Base-by-base conservation (phyloP, 2,888 invertebrate species). In the Gymnoscelis rufifasciata region DNA sequence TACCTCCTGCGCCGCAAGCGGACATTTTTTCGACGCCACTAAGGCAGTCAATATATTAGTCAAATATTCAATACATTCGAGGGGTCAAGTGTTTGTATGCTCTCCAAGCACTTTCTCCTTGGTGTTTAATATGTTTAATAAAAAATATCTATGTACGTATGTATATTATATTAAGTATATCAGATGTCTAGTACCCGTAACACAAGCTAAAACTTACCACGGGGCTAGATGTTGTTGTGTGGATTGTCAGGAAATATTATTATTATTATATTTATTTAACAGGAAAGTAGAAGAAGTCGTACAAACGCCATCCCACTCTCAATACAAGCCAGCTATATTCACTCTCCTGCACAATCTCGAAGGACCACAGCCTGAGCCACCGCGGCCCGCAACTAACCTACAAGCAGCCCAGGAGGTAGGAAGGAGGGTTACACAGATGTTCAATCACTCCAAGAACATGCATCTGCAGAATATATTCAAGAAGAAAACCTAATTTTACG, bases 381-480 rank as follows among this genome's bases (percentile, higher is more conserved):
- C 74, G 1, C 63, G 68, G 0, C 68, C 71, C 1, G 54, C 70
- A 2, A 52, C 76, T 47, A 79, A 80, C 65, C 61, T 80, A 1
- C 77, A 77, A 2, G 63, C 83, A 0, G 88, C 86, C 1, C 83
- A 86, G 26, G 86, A 88, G 39, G 88, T 88, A 1, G 87, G 87
- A 38, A 57, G 89, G 5, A 57, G 88, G 1, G 84, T 89, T 56
- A 78, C 89, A 14, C 86, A 84, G 43, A 88, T 89, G 62, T 87
- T 89, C 68, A 83, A 88, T 35, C 81, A 86, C 12, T 83, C 84
- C 33, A 89, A 88, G 50, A 87, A 87, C 39, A 88, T 88, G 66
- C 84, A 88, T 52, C 52, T 89, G 30, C 88, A 76, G 47, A 88
- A 78, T 50, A 88, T 89, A 62, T 89, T 89, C 50, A 89, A 88